Evolutionary conservation across 2,888 invertebrate genomes (phyloP).

Genomic region (Cheilosia vernalis): DNA sequence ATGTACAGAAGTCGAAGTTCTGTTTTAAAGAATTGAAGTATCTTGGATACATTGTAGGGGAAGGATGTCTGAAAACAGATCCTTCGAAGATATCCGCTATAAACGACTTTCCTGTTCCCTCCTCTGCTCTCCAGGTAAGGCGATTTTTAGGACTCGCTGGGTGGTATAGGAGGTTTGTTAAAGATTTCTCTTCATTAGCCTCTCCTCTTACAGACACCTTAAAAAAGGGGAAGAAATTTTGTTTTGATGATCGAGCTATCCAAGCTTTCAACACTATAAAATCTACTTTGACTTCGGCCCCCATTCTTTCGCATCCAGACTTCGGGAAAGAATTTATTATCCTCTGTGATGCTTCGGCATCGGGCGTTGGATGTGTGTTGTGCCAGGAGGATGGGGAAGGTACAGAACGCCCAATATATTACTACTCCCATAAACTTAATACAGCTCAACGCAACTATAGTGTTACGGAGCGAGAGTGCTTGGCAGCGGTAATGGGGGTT

Average conservation of each 20-base stretch:
- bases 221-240: conserved; percentile 2
- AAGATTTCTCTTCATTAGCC: neutral
- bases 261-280: neutral
- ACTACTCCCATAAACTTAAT: too few species aligned
- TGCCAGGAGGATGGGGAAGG: too few species aligned
- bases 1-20: conserved; percentile 10
- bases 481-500: too few species aligned
- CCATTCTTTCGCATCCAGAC: neutral
- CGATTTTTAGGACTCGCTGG: neutral
- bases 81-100: neutral
- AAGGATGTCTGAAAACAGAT: neutral
- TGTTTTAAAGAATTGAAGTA: conserved; percentile 8
- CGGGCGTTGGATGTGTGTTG: neutral
- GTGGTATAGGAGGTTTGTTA: conserved; percentile 1
- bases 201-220: conserved; percentile 1
- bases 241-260: neutral
- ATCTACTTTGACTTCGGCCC: neutral
- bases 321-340: neutral
- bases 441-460: too few species aligned
- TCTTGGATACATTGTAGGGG: conserved; percentile 19
- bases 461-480: too few species aligned
- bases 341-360: neutral
- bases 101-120: neutral
- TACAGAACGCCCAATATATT: too few species aligned
- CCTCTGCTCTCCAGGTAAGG: neutral